phyloP scores from a whole-genome alignment of 2,113 vertebrate species.

The Callipepla californica region DNA sequence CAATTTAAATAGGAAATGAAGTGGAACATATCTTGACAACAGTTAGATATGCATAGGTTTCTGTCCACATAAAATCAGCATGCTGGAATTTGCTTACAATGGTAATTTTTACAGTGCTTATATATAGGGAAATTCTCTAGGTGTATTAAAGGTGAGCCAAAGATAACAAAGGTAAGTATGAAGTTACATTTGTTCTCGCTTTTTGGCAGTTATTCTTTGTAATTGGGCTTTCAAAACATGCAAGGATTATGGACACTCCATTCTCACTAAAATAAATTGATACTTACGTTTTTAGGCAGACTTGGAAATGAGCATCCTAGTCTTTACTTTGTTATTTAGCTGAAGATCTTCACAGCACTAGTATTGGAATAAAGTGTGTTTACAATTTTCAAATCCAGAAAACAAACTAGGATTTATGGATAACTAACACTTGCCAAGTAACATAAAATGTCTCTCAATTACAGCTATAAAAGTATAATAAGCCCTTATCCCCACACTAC shows the following conservation, averaged over 20 bases:
- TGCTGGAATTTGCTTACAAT: constrained; percentile 10
- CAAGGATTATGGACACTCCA: not conserved
- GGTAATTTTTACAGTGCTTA: constrained; percentile 8
- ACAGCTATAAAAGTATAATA: not conserved
- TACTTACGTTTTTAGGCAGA: not conserved
- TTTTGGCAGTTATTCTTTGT: constrained; percentile 27
- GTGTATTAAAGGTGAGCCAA: not conserved
- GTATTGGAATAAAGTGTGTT: not conserved
- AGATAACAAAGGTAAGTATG: not conserved
- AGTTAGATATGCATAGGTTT: not conserved
- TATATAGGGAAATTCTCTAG: constrained; percentile 1
- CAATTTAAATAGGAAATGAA: constrained; percentile 4
- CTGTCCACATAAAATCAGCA: constrained; percentile 4
- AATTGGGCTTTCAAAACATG: not conserved
- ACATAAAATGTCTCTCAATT: not conserved
- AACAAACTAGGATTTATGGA: not conserved
- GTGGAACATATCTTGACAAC: not conserved
- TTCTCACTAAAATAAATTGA: constrained; percentile 20
- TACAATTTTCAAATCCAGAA: constrained; percentile 3
- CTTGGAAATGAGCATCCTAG: not conserved
- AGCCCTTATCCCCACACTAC: not conserved
- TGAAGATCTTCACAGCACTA: not conserved
- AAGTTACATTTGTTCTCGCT: constrained; percentile 24
- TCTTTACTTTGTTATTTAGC: not conserved
- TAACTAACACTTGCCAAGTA: not conserved